These are phyloP conservation scores for Xylocampa areola DNA, from an alignment of 2,888 invertebrate species.

Conservation along the genomic window DNA sequence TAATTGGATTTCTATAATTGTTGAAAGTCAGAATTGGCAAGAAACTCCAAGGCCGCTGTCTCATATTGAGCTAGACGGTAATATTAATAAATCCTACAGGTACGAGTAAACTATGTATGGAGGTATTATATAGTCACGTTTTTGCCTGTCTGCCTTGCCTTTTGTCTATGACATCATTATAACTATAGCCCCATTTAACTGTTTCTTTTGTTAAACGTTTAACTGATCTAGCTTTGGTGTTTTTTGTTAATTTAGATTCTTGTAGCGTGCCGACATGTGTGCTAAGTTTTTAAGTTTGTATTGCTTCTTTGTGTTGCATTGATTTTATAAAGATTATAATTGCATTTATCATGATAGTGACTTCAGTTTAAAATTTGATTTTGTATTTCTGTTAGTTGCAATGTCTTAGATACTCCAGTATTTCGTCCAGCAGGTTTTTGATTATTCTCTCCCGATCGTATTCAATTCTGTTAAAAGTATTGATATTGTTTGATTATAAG, in stretches of 20 bases:
- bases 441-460: not conserved
- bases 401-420: slow-evolving; percentile 5
- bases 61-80: slow-evolving; percentile 38
- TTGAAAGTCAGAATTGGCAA: slow-evolving; percentile 43
- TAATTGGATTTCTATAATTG: slow-evolving; percentile 41
- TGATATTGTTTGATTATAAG: no score
- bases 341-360: not conserved
- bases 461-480: no score
- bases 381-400: slow-evolving; percentile 12
- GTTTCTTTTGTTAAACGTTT: slow-evolving; percentile 61
- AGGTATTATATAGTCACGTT: slow-evolving; percentile 59
- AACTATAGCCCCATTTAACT: slow-evolving; percentile 55
- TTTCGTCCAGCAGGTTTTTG: slow-evolving; percentile 6
- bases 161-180: slow-evolving; percentile 66
- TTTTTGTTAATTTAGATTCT: slow-evolving; percentile 52
- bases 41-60: slow-evolving; percentile 47
- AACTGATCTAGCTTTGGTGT: slow-evolving; percentile 56
- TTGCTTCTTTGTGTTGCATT: slow-evolving; percentile 22
- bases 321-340: slow-evolving; percentile 6
- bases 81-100: slow-evolving; percentile 48
- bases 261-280: slow-evolving; percentile 16
- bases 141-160: slow-evolving; percentile 67
- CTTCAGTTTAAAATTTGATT: slow-evolving; percentile 11
- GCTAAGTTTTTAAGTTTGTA: slow-evolving; percentile 13
- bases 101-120: slow-evolving; percentile 38